Conservation (phyloP, 1,140 invertebrate species). For the Rhizoglyphus robini region DNA sequence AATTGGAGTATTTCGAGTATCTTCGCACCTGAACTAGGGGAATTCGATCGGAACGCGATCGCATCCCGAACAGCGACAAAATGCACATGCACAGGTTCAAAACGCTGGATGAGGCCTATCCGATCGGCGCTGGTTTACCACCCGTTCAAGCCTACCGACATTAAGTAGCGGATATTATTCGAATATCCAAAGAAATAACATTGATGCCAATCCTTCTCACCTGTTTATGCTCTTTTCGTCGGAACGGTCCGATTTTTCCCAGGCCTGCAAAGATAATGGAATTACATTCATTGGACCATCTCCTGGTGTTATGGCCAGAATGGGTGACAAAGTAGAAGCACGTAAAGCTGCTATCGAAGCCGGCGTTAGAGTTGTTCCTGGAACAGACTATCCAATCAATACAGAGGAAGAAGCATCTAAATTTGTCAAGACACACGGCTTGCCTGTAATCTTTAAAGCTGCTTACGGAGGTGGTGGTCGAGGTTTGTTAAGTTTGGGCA, state of each 20-base stretch:
- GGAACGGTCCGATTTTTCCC: conserved; percentile 91
- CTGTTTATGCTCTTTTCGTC: conserved; percentile 96
- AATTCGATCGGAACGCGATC: conserved; percentile 85
- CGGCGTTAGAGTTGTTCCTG: conserved; percentile 56
- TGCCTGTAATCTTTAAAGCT: conserved; percentile 98
- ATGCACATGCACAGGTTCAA: conserved; percentile 96
- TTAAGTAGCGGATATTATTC: conserved; percentile 93
- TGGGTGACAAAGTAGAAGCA: conserved; percentile 95
- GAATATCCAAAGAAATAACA: conserved; percentile 76
- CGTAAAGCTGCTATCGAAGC: conserved; percentile 74
- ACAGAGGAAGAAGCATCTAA: conserved; percentile 71
- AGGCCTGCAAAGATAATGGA: conserved; percentile 78
- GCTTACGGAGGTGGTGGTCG: conserved; percentile 95
- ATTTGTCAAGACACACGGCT: conserved; percentile 82
- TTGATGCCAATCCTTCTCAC: conserved; percentile 98
- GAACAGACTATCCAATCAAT: conserved; percentile 78
- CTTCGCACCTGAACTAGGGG: too few species aligned
- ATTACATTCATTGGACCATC: conserved; percentile 90
- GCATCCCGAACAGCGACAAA: conserved; percentile 97
- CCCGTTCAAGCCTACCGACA: conserved; percentile 93
- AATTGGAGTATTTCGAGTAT: too few species aligned
- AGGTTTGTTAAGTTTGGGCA: conserved; percentile 62
- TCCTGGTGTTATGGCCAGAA: conserved; percentile 78
- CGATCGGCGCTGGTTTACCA: conserved; percentile 85
- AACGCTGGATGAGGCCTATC: conserved; percentile 94